A percentile compares a stretch with the other conserved stretches of the same genome.
phyloP scores from a whole-genome alignment of 2,797 vertebrate genomes.

The Gymnocypris eckloni region DNA sequence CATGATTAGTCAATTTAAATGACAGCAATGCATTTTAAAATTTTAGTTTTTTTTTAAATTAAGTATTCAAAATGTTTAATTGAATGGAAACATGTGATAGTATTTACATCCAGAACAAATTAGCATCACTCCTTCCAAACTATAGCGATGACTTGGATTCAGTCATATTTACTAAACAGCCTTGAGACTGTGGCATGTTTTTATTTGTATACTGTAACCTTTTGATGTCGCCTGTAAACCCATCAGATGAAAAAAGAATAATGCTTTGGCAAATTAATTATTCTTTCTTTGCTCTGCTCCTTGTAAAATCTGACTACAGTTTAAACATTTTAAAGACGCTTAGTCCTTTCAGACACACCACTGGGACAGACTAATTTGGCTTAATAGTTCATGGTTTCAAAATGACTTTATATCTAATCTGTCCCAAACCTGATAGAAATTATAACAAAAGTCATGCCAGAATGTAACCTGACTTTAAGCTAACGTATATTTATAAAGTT shows the following conservation, averaged over 20 bases:
- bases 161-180: no score
- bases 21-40: no score
- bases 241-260: neutral
- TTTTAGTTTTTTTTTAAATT: no score
- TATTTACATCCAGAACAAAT: no score
- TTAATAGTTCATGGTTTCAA: slow-evolving; percentile 48
- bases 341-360: slow-evolving; percentile 38
- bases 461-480: no score
- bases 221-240: neutral
- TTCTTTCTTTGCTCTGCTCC: slow-evolving; percentile 23
- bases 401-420: slow-evolving; percentile 32
- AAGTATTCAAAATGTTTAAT: no score
- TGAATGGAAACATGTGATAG: no score
- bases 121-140: neutral
- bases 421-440: neutral
- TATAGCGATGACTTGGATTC: no score
- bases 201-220: neutral
- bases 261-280: neutral
- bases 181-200: slow-evolving; percentile 1
- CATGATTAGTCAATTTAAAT: no score
- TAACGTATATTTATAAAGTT: no score
- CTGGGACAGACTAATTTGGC: slow-evolving; percentile 40
- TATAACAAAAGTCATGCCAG: no score
- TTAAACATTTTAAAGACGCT: slow-evolving; percentile 38
- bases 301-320: slow-evolving; percentile 17